These are phyloP conservation scores for Cardinalis cardinalis DNA, from an alignment of 2,113 vertebrate species.

Conservation along the genomic window DNA sequence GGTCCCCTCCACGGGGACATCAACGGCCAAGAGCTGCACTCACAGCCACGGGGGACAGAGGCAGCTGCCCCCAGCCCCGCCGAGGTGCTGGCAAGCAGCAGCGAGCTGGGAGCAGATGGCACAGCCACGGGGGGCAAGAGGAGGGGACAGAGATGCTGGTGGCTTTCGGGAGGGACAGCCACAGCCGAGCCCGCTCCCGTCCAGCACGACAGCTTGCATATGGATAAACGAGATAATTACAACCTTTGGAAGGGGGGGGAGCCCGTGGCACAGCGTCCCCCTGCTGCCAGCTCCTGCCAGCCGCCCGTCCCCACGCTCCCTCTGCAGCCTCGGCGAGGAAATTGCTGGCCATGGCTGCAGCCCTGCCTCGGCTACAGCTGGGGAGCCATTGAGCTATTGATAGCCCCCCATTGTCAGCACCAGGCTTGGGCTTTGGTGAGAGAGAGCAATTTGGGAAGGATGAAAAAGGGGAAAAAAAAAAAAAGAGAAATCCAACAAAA, in stretches of 20 bases:
- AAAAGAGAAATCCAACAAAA: conserved; percentile 5
- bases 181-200: background rate
- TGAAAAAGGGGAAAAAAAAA: background rate
- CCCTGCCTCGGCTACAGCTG: conserved; percentile 8
- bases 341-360: background rate
- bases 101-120: conserved; percentile 43
- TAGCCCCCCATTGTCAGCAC: conserved; percentile 26
- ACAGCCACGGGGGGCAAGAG: background rate
- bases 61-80: background rate
- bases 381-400: conserved; percentile 18
- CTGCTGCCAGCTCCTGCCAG: conserved; percentile 20
- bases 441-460: conserved; percentile 15
- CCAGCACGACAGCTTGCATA: conserved; percentile 48
- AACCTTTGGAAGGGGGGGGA: background rate
- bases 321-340: background rate
- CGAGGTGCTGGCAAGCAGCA: background rate
- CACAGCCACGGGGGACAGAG: background rate
- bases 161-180: background rate
- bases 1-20: background rate
- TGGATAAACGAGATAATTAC: conserved; percentile 37
- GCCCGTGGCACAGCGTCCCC: background rate
- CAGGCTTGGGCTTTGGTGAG: background rate
- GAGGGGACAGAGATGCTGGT: background rate
- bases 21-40: fast-evolving
- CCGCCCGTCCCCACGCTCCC: background rate